These are phyloP conservation scores for Odontomyia ornata DNA, from an alignment of 2,888 invertebrate genomes.

Conservation along the genomic window DNA sequence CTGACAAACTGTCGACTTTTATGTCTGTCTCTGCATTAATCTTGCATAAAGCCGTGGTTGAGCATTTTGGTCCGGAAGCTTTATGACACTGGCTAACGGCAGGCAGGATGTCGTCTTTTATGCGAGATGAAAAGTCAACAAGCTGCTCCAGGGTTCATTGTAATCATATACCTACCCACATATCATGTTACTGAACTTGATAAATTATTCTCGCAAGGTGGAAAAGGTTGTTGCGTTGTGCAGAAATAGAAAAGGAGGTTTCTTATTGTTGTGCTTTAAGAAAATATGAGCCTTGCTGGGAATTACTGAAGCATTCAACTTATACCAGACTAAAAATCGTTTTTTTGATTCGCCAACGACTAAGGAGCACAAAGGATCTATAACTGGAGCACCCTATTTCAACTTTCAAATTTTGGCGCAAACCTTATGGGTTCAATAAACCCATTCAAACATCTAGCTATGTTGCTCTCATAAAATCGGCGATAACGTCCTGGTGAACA, in stretches of 20 bases:
- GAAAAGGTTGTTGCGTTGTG: neutral
- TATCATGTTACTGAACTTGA: constrained; percentile 18
- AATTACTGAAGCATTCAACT: too few species aligned
- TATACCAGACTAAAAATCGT: too few species aligned
- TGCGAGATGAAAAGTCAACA: neutral
- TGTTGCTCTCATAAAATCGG: too few species aligned
- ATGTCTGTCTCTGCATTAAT: constrained; percentile 49
- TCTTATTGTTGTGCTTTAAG: too few species aligned
- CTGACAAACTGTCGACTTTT: constrained; percentile 50
- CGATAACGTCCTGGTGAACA: neutral
- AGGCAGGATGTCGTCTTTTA: neutral
- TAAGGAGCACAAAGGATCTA: too few species aligned
- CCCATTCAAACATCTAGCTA: too few species aligned
- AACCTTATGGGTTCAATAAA: too few species aligned
- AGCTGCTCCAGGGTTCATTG: neutral
- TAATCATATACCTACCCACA: constrained; percentile 8
- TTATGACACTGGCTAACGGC: constrained; percentile 19
- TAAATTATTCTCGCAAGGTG: neutral
- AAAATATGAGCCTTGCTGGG: too few species aligned
- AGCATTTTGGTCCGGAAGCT: constrained; percentile 21
- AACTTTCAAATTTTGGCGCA: too few species aligned
- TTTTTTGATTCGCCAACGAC: too few species aligned
- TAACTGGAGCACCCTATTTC: too few species aligned
- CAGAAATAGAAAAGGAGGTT: too few species aligned
- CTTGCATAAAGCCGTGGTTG: constrained; percentile 49